Base-by-base conservation (phyloP, 2,797 vertebrate genomes). In the Syngnathus acus region DNA sequence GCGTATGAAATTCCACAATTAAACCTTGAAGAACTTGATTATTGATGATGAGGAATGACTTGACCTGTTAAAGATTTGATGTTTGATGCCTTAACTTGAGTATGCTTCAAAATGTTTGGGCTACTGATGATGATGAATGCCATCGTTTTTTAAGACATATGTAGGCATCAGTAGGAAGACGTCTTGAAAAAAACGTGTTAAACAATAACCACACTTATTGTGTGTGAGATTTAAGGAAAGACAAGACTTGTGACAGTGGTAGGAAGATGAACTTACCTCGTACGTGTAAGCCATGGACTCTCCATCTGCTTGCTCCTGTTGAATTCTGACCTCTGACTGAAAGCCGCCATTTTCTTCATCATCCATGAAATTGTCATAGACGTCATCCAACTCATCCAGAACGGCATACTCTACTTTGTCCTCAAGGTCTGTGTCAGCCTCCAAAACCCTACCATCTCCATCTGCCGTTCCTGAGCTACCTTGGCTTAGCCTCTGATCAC, bases 331-430 rank as follows among this genome's bases (percentile, higher is more conserved):
- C 83, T 95, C 93, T 84, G 97, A 95, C 75, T 92, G 91, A 93
- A 98, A 98, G 89, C 93, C 94, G 77, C 90, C 91, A 73, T 89
- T 88, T 82, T 92, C 95, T 69, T 90, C 95, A 71, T 90, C 90
- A 86, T 98, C 95, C 90, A 96, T 86, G 88, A 98, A 94, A 92
- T 95, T 97, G 84, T 98, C 95, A 68, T 94, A 95, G 89, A 94
- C 93, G 84, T 98, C 96, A 84, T 97, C 96, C 90, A 99, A 91
- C 86, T 99, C 97, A 87, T 99, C 97, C 87, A 99, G 90, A 81
- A 99, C 97, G 45, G 97, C 97, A 70, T 95, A 99, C 80, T 99
- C 97, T 83, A 99, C 97, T 92, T 96, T 96, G 85, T 96, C 98
- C 88, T 99, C 97, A 86, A 91, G 85, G 82, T 97, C 95, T 79